Base-by-base conservation (phyloP, 2,113 vertebrate species). In the Zosterops pallidus region DNA sequence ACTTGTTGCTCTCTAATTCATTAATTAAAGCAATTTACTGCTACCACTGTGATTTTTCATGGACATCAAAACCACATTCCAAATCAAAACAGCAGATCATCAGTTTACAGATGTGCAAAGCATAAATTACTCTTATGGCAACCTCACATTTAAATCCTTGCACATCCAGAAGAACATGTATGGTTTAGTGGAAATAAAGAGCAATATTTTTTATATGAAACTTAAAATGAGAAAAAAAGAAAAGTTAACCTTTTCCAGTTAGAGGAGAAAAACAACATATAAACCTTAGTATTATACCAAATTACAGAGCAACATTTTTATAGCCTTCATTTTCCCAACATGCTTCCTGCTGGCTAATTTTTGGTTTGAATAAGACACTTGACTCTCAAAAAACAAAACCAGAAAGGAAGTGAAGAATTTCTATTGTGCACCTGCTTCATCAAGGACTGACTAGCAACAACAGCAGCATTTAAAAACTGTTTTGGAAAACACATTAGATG, bases 11-110 rank as follows among this genome's bases (percentile, higher is more conserved):
- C 57, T 96, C 93, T 82, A 96, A 97, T 97, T 97, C 75, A 97
- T 97, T 98, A 98, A 98, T 97, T 98, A 98, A 98, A 98, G 95
- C 94, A 97, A 97, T 96, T 98, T 97, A 93, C 81, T 97, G 92
- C 92, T 96, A 96, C 93, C 49, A 74, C 77, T 92, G 70, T 97
- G 94, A 96, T 97, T 97, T 97, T 96, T 96, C 96, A 97, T 98
- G 96, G 97, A 95, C 96, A 96, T 96, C 93, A 98, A 97, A 98
- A 96, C 94, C 68, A 86, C 92, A 97, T 94, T 96, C 81, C 89
- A 94, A 97, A 97, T 96, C 86, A 96, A 98, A 98, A 96, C 37
- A 90, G 89, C 91, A 93, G 16, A 95, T 96, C 94, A 97, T 97
- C 95, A 95, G 46, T 95, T 98, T 94, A 85, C 37, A 95, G 87